Base-by-base conservation (phyloP, 2,888 invertebrate genomes). In the Machimus rusticus region DNA sequence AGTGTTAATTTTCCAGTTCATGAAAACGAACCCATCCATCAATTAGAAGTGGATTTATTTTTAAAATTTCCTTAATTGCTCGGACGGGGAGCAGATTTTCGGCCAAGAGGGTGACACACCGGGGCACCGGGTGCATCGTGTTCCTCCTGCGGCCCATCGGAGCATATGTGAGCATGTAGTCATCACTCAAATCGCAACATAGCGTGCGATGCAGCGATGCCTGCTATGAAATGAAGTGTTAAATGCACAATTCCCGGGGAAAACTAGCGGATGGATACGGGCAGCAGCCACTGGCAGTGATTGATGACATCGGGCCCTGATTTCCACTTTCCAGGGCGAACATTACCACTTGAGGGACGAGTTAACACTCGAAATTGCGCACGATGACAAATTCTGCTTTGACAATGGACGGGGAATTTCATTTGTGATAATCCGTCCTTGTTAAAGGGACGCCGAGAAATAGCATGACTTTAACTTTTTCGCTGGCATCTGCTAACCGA, bases 11-110 rank as follows among this genome's bases (percentile, higher is more conserved):
- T 78, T 78, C 81, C 81, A 81, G 51, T 55, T 51, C 81, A 81
- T 81, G 55, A 51, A 51, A 81, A 81, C 55, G 81, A 34, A 55
- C 31, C 55, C 51, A 81, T 81, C 81, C 81, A 81, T 81, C 81
- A 81, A 81, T 81, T 81, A 81, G 81, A n/a, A 55, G 81, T 81
- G 55, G 43, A 81, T 81, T 81, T 81, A 81, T 81, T 81, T 81
- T 81, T 81, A 81, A 81, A 76, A 51, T 46, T 81, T 81, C 51
- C 81, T 55, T 51, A 81, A 81, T 81, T 81, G 81, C 55, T 81
- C 51, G 31, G 55, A 14, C 51, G 46, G n/a, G 81, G 28, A 55
- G 81, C 31, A 81, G n/a, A 43, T 23, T 81, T 81, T 81, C 46
- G 55, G 81, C 55, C 31, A 81, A 78, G 34, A 78, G 78, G 78